Percentiles rank a stretch among this genome's conserved stretches.
Evolutionary conservation across 92 coral and sea anemone genomes (phyloP).

Genomic region (Paramuricea clavata): DNA sequence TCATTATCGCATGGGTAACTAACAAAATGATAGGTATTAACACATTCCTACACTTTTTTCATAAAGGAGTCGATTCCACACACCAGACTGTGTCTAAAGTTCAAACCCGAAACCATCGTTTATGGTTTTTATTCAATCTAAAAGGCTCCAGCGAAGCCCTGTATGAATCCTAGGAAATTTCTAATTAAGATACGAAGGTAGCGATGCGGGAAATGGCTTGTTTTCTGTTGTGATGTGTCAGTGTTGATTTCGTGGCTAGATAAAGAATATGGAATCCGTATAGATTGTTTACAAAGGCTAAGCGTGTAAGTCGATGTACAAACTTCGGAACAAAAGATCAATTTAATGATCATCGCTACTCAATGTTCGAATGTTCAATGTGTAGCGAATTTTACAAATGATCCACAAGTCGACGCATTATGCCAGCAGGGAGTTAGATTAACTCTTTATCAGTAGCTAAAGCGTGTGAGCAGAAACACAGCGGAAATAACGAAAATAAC

Average conservation of each 20-base stretch:
- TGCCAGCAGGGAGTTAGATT: slow-evolving; percentile 45
- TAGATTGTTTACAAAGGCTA: slow-evolving; percentile 51
- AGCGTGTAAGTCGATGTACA: slow-evolving; percentile 39
- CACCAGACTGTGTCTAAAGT: background rate
- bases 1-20: background rate
- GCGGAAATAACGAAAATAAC: slow-evolving; percentile 53
- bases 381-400: slow-evolving; percentile 13
- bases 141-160: background rate
- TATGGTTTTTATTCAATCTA: background rate
- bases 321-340: slow-evolving; percentile 45
- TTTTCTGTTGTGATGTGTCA: slow-evolving; percentile 38
- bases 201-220: background rate
- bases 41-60: background rate
- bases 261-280: slow-evolving; percentile 21
- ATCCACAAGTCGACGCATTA: background rate
- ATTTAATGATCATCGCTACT: slow-evolving; percentile 24
- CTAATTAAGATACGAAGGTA: background rate
- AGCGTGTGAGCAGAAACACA: slow-evolving; percentile 46
- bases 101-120: background rate
- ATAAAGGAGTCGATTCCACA: background rate
- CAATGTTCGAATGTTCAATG: slow-evolving; percentile 14
- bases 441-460: slow-evolving; percentile 36
- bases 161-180: background rate
- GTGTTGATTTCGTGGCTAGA: slow-evolving; percentile 49
- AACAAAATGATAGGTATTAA: slow-evolving; percentile 7